These are phyloP conservation scores for Lophotis ruficrista DNA, from an alignment of 2,113 vertebrate species.

Conservation along the genomic window DNA sequence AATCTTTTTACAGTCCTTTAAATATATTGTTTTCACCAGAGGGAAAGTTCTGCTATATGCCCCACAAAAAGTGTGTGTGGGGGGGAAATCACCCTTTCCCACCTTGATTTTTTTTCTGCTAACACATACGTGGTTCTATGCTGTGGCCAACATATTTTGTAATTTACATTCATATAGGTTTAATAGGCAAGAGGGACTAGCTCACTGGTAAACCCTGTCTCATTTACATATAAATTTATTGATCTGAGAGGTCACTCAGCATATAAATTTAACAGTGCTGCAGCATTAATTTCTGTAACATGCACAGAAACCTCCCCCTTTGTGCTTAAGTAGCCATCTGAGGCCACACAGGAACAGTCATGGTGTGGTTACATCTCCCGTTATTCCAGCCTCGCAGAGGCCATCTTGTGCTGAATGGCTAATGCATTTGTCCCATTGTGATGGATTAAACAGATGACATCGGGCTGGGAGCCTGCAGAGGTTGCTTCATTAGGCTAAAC, in stretches of 20 bases:
- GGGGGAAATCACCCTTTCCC: fast-evolving
- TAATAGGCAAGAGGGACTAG: not conserved
- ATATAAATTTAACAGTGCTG: conserved; percentile 21
- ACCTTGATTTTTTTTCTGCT: not conserved
- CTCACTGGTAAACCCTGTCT: not conserved
- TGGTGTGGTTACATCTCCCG: not conserved
- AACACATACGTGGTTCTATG: not conserved
- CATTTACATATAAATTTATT: conserved; percentile 40
- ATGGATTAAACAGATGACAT: not conserved
- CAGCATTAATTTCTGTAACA: not conserved
- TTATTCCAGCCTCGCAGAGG: not conserved
- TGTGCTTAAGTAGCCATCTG: not conserved
- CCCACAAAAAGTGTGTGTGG: not conserved
- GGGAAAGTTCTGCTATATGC: not conserved
- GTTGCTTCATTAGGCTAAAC: not conserved
- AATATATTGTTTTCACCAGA: not conserved
- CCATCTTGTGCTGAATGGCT: not conserved
- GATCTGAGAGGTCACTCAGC: not conserved
- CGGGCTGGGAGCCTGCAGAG: not conserved
- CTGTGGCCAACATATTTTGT: not conserved
- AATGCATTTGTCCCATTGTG: not conserved
- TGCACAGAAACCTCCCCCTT: not conserved
- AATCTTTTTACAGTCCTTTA: not conserved
- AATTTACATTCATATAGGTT: conserved; percentile 3
- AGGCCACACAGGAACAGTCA: conserved; percentile 18